A percentile compares a stretch with the other conserved stretches of the same genome.
Evolutionary conservation across 2,113 vertebrate genomes (phyloP).

Genomic region (Platanista minor): DNA sequence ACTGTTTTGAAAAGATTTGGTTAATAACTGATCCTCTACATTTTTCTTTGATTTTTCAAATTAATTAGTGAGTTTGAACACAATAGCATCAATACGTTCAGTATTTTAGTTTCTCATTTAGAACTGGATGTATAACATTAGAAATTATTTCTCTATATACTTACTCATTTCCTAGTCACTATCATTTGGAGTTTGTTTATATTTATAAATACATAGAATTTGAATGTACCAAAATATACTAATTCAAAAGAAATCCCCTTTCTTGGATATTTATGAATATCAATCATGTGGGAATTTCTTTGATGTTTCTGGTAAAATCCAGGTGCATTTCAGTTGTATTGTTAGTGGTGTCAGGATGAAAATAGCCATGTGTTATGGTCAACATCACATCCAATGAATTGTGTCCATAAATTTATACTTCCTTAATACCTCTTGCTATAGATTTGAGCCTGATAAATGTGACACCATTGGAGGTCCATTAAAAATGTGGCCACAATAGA

Average conservation of each 20-base stretch:
- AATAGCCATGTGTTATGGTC: conserved; percentile 44
- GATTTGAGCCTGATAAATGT: conserved; percentile 65
- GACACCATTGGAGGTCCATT: conserved; percentile 43
- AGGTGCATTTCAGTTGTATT: background rate
- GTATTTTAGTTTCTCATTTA: conserved; percentile 1
- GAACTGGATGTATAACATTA: background rate
- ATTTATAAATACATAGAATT: background rate
- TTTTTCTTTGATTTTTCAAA: conserved; percentile 6
- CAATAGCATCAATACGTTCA: background rate
- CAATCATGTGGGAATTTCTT: background rate
- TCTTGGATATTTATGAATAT: background rate
- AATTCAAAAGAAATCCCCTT: background rate
- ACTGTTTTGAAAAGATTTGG: background rate
- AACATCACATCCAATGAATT: conserved; percentile 59
- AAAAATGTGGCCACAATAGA: conserved; percentile 4
- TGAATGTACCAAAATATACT: background rate
- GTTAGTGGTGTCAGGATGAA: conserved; percentile 36
- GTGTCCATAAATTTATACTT: conserved; percentile 50
- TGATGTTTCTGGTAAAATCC: background rate
- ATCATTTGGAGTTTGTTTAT: background rate
- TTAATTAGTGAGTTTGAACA: background rate
- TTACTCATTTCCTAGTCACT: background rate
- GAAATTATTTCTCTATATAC: background rate
- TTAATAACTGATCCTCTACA: background rate
- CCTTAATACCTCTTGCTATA: conserved; percentile 55